Evolutionary conservation across 2,797 vertebrate species (phyloP).

Genomic region (Morelia viridis): DNA sequence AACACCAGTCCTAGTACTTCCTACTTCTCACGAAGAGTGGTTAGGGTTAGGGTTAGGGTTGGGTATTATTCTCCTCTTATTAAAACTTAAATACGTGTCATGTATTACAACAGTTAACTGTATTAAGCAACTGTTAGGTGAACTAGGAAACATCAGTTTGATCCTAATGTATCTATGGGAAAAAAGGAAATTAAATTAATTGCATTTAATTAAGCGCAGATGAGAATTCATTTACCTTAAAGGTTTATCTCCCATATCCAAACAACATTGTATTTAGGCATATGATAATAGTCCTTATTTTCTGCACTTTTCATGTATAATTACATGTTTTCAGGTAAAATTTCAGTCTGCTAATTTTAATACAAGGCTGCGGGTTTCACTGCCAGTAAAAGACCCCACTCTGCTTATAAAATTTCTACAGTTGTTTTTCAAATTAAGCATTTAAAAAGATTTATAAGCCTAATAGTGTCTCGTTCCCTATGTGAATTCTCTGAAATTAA

Average conservation of each 20-base stretch:
- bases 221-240: background rate
- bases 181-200: background rate
- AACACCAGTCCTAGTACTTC: background rate
- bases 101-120: background rate
- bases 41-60: too few relatives aligned
- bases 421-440: constrained; percentile 15
- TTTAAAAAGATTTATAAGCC: background rate
- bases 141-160: background rate
- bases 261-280: background rate
- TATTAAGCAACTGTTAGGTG: background rate
- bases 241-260: constrained; percentile 5
- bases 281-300: constrained; percentile 8
- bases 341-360: constrained; percentile 21
- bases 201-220: background rate
- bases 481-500: constrained; percentile 1
- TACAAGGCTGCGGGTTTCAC: background rate
- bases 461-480: background rate
- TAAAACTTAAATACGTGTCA: background rate
- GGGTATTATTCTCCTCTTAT: background rate
- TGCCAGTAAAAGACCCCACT: background rate
- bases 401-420: background rate
- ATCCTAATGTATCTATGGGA: background rate
- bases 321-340: constrained; percentile 12
- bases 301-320: background rate
- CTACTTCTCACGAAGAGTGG: background rate